Base-by-base conservation (phyloP, 2,888 invertebrate genomes). In the Oegoconia quadripuncta region DNA sequence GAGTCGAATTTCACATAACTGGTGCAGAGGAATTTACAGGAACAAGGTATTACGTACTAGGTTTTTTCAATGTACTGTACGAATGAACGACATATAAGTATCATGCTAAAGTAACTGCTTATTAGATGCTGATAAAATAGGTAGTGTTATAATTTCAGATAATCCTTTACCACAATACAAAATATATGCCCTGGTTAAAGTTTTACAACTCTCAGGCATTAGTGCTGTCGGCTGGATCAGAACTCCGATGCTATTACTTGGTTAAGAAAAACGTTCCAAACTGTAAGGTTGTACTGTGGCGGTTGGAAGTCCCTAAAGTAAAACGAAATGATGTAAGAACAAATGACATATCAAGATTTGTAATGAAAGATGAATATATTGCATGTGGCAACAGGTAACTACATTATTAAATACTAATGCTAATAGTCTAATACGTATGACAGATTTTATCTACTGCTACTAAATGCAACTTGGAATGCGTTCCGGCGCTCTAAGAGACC, bases 271-370 rank as follows among this genome's bases (percentile, higher is more conserved):
- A 72, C 9, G 29, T 66, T 25, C 72, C 69, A 37, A 44, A 56
- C 39, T 58, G 63, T 42, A 64, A 51, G 36, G 48, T 46, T 2
- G 11, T 43, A 1, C 41, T 51, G 9, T 87, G 87, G 87, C 66
- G 49, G 35, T 5, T 76, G 35, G 52, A 71, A 30, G 77, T 83
- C 6, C 84, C 84, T 2, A 74, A 52, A 41, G 57, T 76, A 5
- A 45, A 48, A 32, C 64, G 80, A 42, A 44, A 64, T 58, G 86
- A 82, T 59, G 61, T 77, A 25, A 64, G 84, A 23, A 87, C 82
- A 12, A 78, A 83, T 73, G 87, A 87, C 50, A 75, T 87, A 45
- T 80, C 84, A 36, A 69, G 83, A 68, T 87, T 87, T 66, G 46
- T 78, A 5, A 37, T 78, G 3, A 78, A 64, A 52, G 61, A 71